Evolutionary conservation across 2,113 vertebrate genomes (phyloP).

Genomic region (Plecotus auritus): DNA sequence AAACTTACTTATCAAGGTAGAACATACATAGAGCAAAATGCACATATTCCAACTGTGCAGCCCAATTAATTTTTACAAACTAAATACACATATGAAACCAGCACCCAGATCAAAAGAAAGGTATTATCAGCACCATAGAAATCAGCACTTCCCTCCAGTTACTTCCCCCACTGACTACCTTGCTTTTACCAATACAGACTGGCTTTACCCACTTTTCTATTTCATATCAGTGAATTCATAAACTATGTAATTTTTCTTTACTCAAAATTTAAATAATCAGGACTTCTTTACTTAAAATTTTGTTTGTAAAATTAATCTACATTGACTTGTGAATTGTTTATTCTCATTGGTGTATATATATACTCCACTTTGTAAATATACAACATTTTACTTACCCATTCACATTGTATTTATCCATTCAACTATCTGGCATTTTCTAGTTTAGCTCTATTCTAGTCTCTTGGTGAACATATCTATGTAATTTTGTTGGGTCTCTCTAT

Average conservation of each 20-base stretch:
- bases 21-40: not conserved
- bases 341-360: not conserved
- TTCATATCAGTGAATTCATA: not conserved
- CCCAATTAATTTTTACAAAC: not conserved
- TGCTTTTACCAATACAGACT: not conserved
- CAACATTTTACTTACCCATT: not conserved
- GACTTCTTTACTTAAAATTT: not conserved
- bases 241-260: not conserved
- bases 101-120: not conserved
- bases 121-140: not conserved
- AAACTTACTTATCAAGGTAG: not conserved
- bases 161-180: too few relatives aligned
- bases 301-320: not conserved
- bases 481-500: not conserved
- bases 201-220: not conserved
- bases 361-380: not conserved
- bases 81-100: not conserved
- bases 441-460: not conserved
- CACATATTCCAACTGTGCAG: not conserved
- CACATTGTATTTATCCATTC: not conserved
- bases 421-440: not conserved
- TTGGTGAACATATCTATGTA: not conserved
- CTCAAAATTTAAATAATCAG: not conserved
- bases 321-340: not conserved
- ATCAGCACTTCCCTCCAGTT: not conserved